These are phyloP conservation scores for Platichthys flesus DNA, from an alignment of 2,113 vertebrate genomes.

Conservation along the genomic window DNA sequence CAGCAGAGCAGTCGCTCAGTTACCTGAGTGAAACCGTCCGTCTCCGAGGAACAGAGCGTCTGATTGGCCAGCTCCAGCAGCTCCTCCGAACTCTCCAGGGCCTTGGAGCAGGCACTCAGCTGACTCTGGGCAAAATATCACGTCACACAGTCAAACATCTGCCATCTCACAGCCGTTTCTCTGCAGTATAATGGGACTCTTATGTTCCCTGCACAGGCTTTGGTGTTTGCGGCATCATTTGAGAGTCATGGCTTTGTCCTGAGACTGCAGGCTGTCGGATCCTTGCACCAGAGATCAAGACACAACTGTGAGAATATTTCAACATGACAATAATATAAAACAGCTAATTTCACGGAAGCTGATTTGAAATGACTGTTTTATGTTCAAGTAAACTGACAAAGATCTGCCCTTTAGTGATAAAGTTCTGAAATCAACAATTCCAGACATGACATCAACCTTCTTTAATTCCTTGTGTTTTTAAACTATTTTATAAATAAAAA, in stretches of 20 bases:
- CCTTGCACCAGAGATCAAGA: background rate
- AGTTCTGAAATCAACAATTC: no score
- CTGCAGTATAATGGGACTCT: slow-evolving; percentile 39
- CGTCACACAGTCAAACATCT: slow-evolving; percentile 16
- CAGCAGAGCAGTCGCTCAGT: background rate
- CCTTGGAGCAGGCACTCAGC: slow-evolving; percentile 89
- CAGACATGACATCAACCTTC: no score
- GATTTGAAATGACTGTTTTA: no score
- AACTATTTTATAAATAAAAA: no score
- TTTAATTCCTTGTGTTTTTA: no score
- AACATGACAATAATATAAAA: background rate
- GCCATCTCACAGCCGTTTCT: background rate
- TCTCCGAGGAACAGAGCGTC: slow-evolving; percentile 86
- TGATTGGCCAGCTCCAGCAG: slow-evolving; percentile 94
- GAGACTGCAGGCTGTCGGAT: slow-evolving; percentile 25
- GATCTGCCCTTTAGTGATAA: no score
- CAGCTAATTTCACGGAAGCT: background rate
- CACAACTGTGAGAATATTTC: background rate
- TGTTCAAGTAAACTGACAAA: no score
- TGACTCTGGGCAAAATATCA: slow-evolving; percentile 84
- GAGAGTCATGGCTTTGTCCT: slow-evolving; percentile 63
- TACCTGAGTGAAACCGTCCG: slow-evolving; percentile 89
- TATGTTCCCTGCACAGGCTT: slow-evolving; percentile 40
- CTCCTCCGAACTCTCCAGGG: slow-evolving; percentile 96
- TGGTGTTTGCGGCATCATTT: slow-evolving; percentile 51